These are phyloP conservation scores for Anoplolepis gracilipes DNA, from an alignment of 1,140 invertebrate genomes.

Conservation along the genomic window DNA sequence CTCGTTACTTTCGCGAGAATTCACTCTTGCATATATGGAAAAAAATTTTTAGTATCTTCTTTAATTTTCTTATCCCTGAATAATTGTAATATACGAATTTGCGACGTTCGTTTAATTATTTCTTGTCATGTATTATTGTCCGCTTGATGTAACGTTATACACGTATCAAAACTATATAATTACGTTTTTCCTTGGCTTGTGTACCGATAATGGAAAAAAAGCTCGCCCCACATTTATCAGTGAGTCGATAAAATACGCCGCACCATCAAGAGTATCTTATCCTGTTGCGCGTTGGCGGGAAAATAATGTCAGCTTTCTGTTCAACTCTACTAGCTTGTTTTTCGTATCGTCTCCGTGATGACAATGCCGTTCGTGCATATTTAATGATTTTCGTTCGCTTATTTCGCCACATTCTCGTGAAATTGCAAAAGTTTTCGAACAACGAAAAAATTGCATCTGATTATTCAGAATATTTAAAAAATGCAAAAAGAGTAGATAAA, in stretches of 20 bases:
- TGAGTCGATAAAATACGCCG: not conserved
- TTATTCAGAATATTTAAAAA: not conserved
- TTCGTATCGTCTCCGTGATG: not conserved
- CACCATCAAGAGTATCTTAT: slow-evolving; percentile 12
- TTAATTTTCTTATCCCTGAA: not conserved
- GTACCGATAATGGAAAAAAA: slow-evolving; percentile 11
- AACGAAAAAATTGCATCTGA: not conserved
- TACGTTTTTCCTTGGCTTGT: slow-evolving; percentile 7
- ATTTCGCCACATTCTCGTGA: not conserved
- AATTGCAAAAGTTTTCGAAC: not conserved
- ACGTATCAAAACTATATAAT: not conserved
- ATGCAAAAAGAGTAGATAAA: not conserved
- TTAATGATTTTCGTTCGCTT: not conserved
- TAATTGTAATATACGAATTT: not conserved
- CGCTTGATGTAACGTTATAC: not conserved
- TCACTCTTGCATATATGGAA: not conserved
- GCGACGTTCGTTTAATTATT: not conserved
- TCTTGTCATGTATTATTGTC: not conserved
- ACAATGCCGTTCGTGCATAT: not conserved
- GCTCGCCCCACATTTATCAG: not conserved
- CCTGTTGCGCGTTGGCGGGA: not conserved
- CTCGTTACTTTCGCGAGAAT: slow-evolving; percentile 15
- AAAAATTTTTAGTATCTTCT: not conserved
- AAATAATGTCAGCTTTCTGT: slow-evolving; percentile 16
- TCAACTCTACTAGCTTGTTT: not conserved